phyloP scores from a whole-genome alignment of 2,113 vertebrate species.

The Bothrops jararaca region DNA sequence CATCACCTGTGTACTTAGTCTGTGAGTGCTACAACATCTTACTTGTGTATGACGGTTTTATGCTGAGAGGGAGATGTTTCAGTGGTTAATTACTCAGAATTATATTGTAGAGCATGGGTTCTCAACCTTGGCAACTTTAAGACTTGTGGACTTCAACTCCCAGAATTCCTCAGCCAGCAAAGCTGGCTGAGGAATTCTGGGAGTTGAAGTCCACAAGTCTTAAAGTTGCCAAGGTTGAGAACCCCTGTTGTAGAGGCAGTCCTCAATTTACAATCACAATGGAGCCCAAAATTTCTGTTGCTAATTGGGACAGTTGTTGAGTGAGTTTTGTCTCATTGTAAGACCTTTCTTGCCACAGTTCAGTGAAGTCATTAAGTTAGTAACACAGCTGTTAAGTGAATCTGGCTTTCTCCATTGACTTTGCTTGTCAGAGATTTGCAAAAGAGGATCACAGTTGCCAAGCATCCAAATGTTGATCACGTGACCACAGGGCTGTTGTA shows the following conservation, averaged over 20 bases:
- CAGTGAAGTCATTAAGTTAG: neutral
- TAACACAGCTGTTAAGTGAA: neutral
- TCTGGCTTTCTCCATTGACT: neutral
- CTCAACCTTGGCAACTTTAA: too few relatives aligned
- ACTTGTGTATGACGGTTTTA: neutral
- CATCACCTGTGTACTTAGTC: neutral
- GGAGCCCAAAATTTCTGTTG: too few relatives aligned
- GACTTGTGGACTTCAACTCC: too few relatives aligned
- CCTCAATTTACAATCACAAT: too few relatives aligned
- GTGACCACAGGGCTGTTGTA: neutral
- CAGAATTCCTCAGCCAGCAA: too few relatives aligned
- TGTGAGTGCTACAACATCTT: neutral
- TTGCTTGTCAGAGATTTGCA: neutral
- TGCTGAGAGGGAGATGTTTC: neutral
- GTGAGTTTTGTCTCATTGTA: too few relatives aligned
- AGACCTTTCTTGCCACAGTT: neutral
- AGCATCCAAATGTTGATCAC: neutral
- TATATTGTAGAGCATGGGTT: too few relatives aligned
- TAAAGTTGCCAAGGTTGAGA: too few relatives aligned
- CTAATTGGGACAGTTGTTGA: too few relatives aligned
- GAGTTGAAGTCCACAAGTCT: too few relatives aligned
- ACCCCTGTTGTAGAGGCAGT: too few relatives aligned
- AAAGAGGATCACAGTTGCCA: neutral
- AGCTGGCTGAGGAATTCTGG: too few relatives aligned
- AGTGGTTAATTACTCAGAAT: neutral